Evolutionary conservation across 2,888 invertebrate genomes (phyloP), one percentile per base, ranked within the genome.

Genomic region (Troides oblongomaculatus): DNA sequence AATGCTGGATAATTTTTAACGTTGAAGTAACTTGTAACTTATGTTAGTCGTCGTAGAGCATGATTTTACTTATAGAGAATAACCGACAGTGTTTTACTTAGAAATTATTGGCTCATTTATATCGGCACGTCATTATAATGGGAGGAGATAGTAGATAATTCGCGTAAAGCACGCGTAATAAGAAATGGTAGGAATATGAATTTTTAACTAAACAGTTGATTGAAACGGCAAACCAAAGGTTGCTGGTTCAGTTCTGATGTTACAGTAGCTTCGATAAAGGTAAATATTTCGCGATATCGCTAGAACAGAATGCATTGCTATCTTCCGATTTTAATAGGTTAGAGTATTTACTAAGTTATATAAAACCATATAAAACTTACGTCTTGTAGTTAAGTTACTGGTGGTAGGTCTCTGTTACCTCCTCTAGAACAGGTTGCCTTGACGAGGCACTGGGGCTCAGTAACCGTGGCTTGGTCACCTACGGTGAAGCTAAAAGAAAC

Each of bases 101-200:
- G 66, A 70, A 66, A 66, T 66, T 60, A 66, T 70, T 59, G 66
- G 21, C 25, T 60, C 43, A 58, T 18, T 62, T 62, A 62, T 66
- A 63, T 62, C n/a, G 61, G 57, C 39, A 36, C n/a, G 58, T 59
- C 17, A 25, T 58, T 64, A 65, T 59, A 69, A 64, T 60, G 18
- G 56, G 53, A n/a, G 21, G 21, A 59, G 53, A 61, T 63, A 62
- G 46, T 64, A 64, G 50, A 64, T 64, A 59, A 64, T 59, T 60
- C 10, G 39, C 50, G 25, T 36, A 57, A 12, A 14, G 50, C 50
- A 17, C 50, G 50, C 50, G 18, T 50, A 50, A 50, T 17, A 50
- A 17, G 17, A 50, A 50, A 14, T 50, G 14, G 17, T 50, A 50
- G 18, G 50, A 17, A 50, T 50, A 17, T 50, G 50, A 18, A 17